A percentile compares a stretch with the other conserved stretches of the same genome.
Evolutionary conservation across 2,888 invertebrate species (phyloP).

Genomic region (Vandiemenella viatica): DNA sequence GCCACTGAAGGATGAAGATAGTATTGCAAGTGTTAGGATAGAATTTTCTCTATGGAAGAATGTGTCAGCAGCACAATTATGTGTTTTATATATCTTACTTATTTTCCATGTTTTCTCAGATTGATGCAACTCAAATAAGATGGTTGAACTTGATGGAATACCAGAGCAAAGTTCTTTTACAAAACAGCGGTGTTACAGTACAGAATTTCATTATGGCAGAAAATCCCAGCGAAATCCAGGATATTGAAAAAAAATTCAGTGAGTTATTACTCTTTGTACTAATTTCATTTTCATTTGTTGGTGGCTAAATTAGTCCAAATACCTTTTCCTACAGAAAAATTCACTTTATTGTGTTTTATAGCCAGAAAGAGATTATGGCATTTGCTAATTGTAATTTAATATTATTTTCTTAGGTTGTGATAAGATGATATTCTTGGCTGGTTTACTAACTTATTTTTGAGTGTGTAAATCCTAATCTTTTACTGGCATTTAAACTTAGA

Average conservation of each 20-base stretch:
- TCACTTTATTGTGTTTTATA: neutral
- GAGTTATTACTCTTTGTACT: constrained; percentile 24
- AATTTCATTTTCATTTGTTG: constrained; percentile 2
- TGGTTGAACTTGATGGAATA: constrained; percentile 87
- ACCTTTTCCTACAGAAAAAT: neutral
- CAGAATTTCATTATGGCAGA: constrained; percentile 78
- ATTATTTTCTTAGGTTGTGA: constrained; percentile 1
- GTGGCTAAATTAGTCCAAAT: neutral
- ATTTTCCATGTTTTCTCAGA: no score
- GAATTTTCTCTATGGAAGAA: no score
- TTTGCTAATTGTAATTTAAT: constrained; percentile 3
- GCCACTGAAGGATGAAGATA: no score
- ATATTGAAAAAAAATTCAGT: constrained; percentile 47
- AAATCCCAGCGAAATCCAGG: constrained; percentile 41
- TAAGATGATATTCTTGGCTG: no score
- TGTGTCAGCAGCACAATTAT: no score
- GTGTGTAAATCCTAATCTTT: no score
- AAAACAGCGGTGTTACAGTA: constrained; percentile 71
- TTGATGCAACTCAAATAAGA: constrained; percentile 36
- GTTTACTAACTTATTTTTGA: no score
- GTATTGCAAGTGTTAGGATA: no score
- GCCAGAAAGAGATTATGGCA: neutral
- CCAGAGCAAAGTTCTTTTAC: constrained; percentile 86
- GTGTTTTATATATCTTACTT: no score
- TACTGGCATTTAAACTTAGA: no score